Base-by-base conservation (phyloP, 2,888 invertebrate species). In the Troides aeacus region DNA sequence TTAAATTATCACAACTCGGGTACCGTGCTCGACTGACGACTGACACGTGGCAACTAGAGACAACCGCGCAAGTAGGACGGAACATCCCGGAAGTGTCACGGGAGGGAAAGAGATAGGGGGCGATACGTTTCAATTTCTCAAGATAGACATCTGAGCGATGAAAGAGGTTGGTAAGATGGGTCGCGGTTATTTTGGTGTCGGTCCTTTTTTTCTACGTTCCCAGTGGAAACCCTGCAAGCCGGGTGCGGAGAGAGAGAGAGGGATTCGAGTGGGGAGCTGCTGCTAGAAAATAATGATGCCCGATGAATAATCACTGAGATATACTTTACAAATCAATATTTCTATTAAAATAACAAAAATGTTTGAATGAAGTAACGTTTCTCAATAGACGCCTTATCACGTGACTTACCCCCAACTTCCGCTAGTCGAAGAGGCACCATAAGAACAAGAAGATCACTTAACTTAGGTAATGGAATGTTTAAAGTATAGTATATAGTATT, bases 81-180 rank as follows among this genome's bases (percentile, higher is more conserved):
- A 68, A 74, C 84, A 82, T 84, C 80, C 81, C 80, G 84, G 84
- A 84, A 82, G 81, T 82, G 81, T 78, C 77, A 79, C 76, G 77
- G 76, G 88, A 76, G 83, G 69, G 82, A 87, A 64, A 66, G 56
- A 71, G 76, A 75, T 71, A 71, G 79, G 74, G 77, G 78, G 77
- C 73, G 75, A 71, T 86, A 80, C 84, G 72, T 79, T 85, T 83
- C 79, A 78, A 82, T 83, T 82, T 81, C 83, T 82, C 82, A 84
- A 86, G 89, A 86, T 86, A 86, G 85, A 84, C 82, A 85, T 85
- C 82, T 86, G 84, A 81, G 78, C 79, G 83, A 84, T 82, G 87
- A 88, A 88, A 89, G 87, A 86, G 88, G 88, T 86, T 84, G 82
- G 79, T 81, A 79, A 81, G 82, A 80, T 82, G 81, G 79, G 79